Evolutionary conservation across 2,888 invertebrate genomes (phyloP).

Genomic region (Leptogaster cylindrica): DNA sequence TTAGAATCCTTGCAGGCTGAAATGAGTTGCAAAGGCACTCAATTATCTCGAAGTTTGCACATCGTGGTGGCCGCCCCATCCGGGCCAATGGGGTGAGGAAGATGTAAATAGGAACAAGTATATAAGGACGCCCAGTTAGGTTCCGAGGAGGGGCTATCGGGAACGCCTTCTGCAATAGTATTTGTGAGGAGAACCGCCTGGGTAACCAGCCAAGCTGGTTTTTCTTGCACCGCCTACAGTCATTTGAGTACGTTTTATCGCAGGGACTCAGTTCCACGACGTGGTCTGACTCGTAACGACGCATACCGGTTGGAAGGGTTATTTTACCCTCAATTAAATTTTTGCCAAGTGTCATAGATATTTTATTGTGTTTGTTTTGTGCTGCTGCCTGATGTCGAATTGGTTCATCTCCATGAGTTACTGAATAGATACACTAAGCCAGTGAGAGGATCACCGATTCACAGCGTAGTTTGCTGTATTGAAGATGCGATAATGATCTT

Average conservation of each 20-base stretch:
- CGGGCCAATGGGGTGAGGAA: slow-evolving; percentile 9
- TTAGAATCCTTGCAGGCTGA: neutral
- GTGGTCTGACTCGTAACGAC: slow-evolving; percentile 54
- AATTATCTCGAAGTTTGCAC: neutral
- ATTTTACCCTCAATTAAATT: slow-evolving; percentile 1
- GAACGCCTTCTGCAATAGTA: neutral
- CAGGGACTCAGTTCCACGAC: slow-evolving; percentile 54
- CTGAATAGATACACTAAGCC: too few species aligned
- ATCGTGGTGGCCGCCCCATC: neutral
- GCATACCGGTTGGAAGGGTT: slow-evolving; percentile 42
- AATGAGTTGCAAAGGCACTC: neutral
- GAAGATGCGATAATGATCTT: slow-evolving; percentile 26
- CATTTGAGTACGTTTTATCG: slow-evolving; percentile 48
- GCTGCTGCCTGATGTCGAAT: too few species aligned
- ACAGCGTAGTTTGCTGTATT: too few species aligned
- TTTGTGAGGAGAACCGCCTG: neutral
- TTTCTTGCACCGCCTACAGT: slow-evolving; percentile 43
- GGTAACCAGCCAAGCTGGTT: neutral
- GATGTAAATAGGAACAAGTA: neutral
- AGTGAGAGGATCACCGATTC: too few species aligned
- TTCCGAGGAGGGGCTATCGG: neutral
- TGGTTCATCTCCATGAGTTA: too few species aligned
- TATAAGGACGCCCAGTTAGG: slow-evolving; percentile 2
- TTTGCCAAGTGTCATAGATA: slow-evolving; percentile 4
- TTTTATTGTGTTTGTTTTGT: slow-evolving; percentile 24